phyloP scores from a whole-genome alignment of 1,140 invertebrate genomes.

The Adelges cooleyi region DNA sequence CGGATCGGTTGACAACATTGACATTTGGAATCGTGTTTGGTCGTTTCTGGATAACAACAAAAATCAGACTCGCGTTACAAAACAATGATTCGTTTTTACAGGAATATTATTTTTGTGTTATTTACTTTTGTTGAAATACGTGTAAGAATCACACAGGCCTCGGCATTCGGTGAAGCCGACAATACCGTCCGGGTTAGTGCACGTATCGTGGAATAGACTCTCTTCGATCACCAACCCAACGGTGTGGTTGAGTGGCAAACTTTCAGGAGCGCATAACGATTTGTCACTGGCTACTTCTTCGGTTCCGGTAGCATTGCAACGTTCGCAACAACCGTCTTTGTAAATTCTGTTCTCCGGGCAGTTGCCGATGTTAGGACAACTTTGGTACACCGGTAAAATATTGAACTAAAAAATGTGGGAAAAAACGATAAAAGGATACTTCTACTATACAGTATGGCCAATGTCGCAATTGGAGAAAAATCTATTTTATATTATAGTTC shows the following conservation, averaged over 20 bases:
- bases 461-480: no score
- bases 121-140: constrained; percentile 49
- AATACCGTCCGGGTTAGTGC: constrained; percentile 47
- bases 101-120: neutral
- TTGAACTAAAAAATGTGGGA: neutral
- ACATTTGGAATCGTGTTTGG: constrained; percentile 43
- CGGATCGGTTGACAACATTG: constrained; percentile 47
- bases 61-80: constrained; percentile 24
- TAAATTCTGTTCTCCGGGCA: constrained; percentile 47
- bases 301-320: constrained; percentile 46
- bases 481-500: no score
- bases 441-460: no score
- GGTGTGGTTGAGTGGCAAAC: constrained; percentile 43
- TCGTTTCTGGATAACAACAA: constrained; percentile 39
- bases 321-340: constrained; percentile 51
- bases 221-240: constrained; percentile 43
- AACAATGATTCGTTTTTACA: neutral
- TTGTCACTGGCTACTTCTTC: constrained; percentile 31
- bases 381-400: constrained; percentile 31
- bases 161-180: constrained; percentile 50
- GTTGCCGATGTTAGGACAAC: constrained; percentile 49
- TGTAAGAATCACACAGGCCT: constrained; percentile 52
- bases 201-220: constrained; percentile 43
- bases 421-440: neutral
- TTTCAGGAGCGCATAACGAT: constrained; percentile 44